Evolutionary conservation across 2,797 vertebrate species (phyloP).

Genomic region (Chromis chromis): DNA sequence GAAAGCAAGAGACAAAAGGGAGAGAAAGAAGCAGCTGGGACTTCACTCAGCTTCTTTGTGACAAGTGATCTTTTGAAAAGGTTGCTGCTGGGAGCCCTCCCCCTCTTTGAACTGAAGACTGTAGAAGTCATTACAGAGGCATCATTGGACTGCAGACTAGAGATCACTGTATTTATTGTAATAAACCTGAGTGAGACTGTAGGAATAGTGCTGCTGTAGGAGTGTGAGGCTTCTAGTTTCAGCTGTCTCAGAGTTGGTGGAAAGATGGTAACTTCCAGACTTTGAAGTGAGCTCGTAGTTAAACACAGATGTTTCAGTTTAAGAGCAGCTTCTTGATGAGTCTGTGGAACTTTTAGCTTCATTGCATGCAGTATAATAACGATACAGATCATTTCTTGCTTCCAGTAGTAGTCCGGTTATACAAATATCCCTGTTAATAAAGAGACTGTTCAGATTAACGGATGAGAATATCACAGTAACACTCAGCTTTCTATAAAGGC

Average conservation of each 20-base stretch:
- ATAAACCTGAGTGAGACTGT: not conserved
- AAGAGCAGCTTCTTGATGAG: constrained; percentile 2
- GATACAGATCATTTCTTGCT: constrained; percentile 19
- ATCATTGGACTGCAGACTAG: too few relatives aligned
- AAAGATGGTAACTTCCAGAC: not conserved
- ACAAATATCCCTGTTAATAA: not conserved
- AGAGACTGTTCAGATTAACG: not conserved
- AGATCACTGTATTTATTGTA: not conserved
- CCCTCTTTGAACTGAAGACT: constrained; percentile 16
- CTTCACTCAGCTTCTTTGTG: constrained; percentile 19
- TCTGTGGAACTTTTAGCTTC: constrained; percentile 7
- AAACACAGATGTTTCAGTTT: constrained; percentile 34
- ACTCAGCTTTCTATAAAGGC: not conserved
- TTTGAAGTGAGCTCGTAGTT: constrained; percentile 15
- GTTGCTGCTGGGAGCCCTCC: constrained; percentile 12
- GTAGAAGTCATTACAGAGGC: constrained; percentile 27
- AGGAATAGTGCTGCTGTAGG: not conserved
- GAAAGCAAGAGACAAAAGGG: not conserved
- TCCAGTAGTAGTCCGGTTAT: not conserved
- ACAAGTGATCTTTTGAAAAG: constrained; percentile 34
- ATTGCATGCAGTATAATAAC: not conserved
- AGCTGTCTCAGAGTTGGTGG: not conserved
- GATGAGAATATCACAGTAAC: not conserved
- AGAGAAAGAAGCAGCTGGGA: constrained; percentile 19
- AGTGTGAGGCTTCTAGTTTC: not conserved